Evolutionary conservation across 2,797 vertebrate genomes (phyloP).

Genomic region (Oreortyx pictus): DNA sequence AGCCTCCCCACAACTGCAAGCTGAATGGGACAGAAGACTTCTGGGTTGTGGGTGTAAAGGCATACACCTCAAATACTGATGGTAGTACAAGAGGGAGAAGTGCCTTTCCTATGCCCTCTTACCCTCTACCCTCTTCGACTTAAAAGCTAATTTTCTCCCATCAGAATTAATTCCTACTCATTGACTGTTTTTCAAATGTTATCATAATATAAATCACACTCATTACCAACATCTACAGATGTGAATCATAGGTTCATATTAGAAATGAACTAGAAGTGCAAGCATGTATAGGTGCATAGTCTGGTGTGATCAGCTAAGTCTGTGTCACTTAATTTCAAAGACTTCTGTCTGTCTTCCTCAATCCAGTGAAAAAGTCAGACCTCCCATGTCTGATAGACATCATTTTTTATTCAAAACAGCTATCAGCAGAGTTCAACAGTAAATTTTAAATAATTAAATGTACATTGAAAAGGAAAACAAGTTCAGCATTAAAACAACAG

Average conservation of each 20-base stretch:
- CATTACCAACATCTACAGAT: not conserved
- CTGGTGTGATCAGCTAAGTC: not conserved
- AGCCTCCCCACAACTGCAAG: not conserved
- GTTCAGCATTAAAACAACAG: not conserved
- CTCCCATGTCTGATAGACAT: not conserved
- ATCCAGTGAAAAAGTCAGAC: fast-evolving
- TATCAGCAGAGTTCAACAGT: not conserved
- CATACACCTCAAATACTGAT: not conserved
- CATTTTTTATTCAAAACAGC: not conserved
- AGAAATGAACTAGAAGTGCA: not conserved
- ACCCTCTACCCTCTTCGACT: not conserved
- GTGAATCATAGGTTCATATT: not conserved
- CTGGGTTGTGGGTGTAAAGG: not conserved
- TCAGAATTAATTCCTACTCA: not conserved
- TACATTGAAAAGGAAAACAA: not conserved
- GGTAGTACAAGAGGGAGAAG: not conserved
- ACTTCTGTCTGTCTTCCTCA: not conserved
- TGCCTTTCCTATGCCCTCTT: not conserved
- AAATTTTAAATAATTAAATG: not conserved
- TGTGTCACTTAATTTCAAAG: not conserved
- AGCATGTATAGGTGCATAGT: not conserved
- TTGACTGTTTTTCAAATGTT: not conserved
- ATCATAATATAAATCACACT: not conserved
- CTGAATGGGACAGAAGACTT: not conserved
- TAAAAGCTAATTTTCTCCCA: not conserved